Evolutionary conservation across 1,140 invertebrate genomes (phyloP), one percentile per base, ranked within the genome.

Genomic region (Trichomalopsis sarcophagae): DNA sequence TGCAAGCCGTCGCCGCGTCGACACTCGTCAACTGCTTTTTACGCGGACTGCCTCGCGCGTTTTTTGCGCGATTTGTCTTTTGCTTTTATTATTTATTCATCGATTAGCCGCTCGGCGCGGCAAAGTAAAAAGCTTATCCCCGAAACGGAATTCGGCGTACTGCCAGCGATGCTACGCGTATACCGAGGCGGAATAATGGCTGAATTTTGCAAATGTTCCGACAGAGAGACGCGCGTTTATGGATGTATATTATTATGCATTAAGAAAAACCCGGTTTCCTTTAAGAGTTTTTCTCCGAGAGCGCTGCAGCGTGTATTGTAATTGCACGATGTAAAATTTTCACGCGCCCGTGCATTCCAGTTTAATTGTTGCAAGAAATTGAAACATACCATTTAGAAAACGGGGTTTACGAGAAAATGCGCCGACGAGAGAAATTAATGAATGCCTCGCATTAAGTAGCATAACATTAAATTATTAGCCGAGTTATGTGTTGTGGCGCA

Each of bases 271-370:
- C 30, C 44, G 47, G 50, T 84, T 80, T 84, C 69, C 50, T 80
- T 74, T 74, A 66, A 62, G 36, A 30, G 66, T 84, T 84, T 84
- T 84, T 80, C 33, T 40, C n/a, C 68, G 14, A 30, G 27, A 30
- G 44, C 71, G 40, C 62, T 44, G 47, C 55, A 73, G 33, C 33
- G 5, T 47, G 23, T n/a, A 74, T 79, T 80, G 23, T 84, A 84
- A 84, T 84, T 80, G 77, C 77, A 80, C 69, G 83, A 84, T 84
- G 83, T 84, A 84, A 84, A 84, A 84, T 80, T 80, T 84, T 84
- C 83, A 84, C 83, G 83, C 83, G 47, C 27, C 47, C 44, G 50
- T 40, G 50, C 77, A 84, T 84, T 84, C 77, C 83, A 80, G 27
- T 68, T 79, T 84, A 73, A 84, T 84, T 74, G 83, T 80, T 80